A percentile compares a stretch with the other conserved stretches of the same genome.
These are phyloP conservation scores for Biston betularia DNA, from an alignment of 2,888 invertebrate genomes.

Conservation along the genomic window DNA sequence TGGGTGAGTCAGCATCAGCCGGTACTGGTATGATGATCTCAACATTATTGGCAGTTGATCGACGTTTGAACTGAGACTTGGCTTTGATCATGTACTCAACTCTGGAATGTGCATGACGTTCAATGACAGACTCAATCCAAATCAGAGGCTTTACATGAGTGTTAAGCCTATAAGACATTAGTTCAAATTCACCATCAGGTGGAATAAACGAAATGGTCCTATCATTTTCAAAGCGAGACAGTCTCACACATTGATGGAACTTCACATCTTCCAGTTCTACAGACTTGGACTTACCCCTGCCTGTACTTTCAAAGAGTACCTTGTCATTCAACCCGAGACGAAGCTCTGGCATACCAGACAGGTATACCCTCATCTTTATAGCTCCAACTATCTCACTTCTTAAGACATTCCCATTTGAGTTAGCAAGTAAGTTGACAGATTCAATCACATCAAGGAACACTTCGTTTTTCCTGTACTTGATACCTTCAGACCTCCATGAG, in stretches of 20 bases:
- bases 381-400: constrained; percentile 99
- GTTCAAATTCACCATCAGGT: constrained; percentile 99
- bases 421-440: constrained; percentile 97
- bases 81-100: constrained; percentile 99
- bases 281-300: constrained; percentile 98
- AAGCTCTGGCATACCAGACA: constrained; percentile 99
- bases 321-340: constrained; percentile 98
- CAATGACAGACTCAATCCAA: constrained; percentile 99
- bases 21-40: constrained; percentile 99
- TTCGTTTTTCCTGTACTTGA: constrained; percentile 99
- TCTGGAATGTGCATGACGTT: constrained; percentile 97
- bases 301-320: constrained; percentile 98
- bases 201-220: constrained; percentile 99
- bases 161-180: constrained; percentile 99
- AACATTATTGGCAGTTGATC: constrained; percentile 99
- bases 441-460: constrained; percentile 99
- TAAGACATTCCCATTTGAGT: constrained; percentile 98
- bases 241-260: constrained; percentile 98
- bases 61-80: constrained; percentile 98
- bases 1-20: constrained; percentile 98
- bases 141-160: constrained; percentile 99
- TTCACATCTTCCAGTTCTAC: constrained; percentile 99
- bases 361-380: constrained; percentile 99
- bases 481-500: constrained; percentile 99
- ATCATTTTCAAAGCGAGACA: constrained; percentile 99